phyloP scores from a whole-genome alignment of 2,797 vertebrate genomes.

The Tapera naevia region DNA sequence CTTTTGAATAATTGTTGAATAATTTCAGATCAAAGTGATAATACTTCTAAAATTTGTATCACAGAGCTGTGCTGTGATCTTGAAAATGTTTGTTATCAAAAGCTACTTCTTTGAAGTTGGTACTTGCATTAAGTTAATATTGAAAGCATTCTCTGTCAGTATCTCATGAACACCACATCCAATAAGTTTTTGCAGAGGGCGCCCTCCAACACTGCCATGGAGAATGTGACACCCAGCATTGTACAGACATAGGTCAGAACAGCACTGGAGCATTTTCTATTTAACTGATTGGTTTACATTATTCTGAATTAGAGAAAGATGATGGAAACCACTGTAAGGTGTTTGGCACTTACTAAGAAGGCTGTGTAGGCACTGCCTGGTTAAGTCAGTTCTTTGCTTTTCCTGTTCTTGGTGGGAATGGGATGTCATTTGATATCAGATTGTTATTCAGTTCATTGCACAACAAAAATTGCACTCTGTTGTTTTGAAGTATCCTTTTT shows the following conservation, averaged over 20 bases:
- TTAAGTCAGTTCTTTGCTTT: not conserved
- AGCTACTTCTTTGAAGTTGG: not conserved
- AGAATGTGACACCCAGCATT: not conserved
- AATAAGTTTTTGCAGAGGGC: not conserved
- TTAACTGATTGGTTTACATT: not conserved
- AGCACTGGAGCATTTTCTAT: not conserved
- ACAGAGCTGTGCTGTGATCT: not conserved
- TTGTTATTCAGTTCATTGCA: slow-evolving; percentile 41
- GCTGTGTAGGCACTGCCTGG: not conserved
- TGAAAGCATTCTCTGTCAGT: not conserved
- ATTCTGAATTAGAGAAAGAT: not conserved
- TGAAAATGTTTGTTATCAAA: not conserved
- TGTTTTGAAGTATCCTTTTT: slow-evolving; percentile 48
- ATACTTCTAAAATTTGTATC: not conserved
- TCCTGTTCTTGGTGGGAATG: slow-evolving; percentile 1
- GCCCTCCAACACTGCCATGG: not conserved
- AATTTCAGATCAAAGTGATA: not conserved
- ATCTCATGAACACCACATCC: not conserved
- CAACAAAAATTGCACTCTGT: slow-evolving; percentile 5
- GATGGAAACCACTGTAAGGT: not conserved
- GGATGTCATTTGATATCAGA: slow-evolving; percentile 46
- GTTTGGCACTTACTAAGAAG: not conserved
- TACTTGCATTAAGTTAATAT: not conserved
- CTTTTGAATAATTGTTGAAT: not conserved
- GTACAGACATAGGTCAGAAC: not conserved